Conservation (phyloP, 2,113 vertebrate species). For the Poecile atricapillus region DNA sequence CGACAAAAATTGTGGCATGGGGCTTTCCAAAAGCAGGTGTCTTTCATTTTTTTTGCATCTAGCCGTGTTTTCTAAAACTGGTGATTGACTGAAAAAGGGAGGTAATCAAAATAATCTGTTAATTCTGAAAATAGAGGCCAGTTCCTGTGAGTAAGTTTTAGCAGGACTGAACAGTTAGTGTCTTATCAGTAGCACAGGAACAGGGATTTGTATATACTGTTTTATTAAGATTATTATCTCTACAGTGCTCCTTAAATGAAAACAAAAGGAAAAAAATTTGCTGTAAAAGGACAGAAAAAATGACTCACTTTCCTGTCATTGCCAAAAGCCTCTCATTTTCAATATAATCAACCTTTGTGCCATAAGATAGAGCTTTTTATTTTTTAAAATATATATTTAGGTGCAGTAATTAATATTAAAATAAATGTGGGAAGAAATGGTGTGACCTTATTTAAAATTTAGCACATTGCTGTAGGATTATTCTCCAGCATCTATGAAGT, state of each 20-base stretch:
- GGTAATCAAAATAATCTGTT: not conserved
- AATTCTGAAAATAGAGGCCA: conserved; percentile 25
- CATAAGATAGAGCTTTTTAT: not conserved
- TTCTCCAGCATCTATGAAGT: not conserved
- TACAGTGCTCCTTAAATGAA: not conserved
- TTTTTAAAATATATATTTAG: not conserved
- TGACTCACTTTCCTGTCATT: conserved; percentile 17
- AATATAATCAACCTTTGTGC: conserved; percentile 20
- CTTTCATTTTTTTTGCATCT: not conserved
- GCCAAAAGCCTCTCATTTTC: conserved; percentile 32
- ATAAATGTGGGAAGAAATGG: not conserved
- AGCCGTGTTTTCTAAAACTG: not conserved
- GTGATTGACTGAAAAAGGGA: not conserved
- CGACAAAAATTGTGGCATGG: not conserved
- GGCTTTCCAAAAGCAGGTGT: not conserved
- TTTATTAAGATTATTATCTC: conserved; percentile 50
- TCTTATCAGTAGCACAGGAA: conserved; percentile 30
- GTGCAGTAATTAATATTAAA: not conserved
- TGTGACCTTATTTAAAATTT: not conserved
- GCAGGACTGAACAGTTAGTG: not conserved
- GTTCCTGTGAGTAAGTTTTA: conserved; percentile 3
- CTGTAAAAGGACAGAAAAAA: conserved; percentile 39
- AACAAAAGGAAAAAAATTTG: conserved; percentile 10
- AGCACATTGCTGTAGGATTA: not conserved
- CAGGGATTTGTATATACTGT: conserved; percentile 34